Evolutionary conservation across 2,797 vertebrate genomes (phyloP).

Genomic region (Artibeus lituratus): DNA sequence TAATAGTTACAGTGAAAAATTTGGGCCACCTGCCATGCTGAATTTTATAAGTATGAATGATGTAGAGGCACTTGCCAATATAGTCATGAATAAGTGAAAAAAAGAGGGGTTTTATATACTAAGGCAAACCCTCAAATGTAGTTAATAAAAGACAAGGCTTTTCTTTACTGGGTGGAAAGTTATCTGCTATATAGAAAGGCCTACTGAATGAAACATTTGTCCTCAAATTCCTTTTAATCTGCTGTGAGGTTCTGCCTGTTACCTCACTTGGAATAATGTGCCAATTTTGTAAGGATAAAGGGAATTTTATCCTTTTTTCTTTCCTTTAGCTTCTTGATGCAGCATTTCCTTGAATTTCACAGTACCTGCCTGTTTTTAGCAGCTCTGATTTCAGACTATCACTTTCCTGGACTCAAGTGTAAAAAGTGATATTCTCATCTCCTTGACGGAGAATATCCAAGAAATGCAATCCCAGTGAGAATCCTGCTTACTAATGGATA

Average conservation of each 20-base stretch:
- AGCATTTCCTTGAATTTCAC: constrained; percentile 81
- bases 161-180: constrained; percentile 76
- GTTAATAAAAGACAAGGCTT: constrained; percentile 76
- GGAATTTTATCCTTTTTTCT: constrained; percentile 80
- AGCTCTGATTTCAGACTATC: constrained; percentile 79
- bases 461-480: constrained; percentile 82
- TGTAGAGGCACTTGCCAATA: constrained; percentile 19
- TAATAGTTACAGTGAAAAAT: constrained; percentile 55
- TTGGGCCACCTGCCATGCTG: constrained; percentile 27
- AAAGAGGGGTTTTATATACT: constrained; percentile 69
- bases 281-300: constrained; percentile 83
- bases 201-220: constrained; percentile 91
- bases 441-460: constrained; percentile 81
- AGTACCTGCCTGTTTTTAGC: constrained; percentile 79
- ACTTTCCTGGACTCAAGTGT: constrained; percentile 77
- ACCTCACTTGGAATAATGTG: constrained; percentile 85
- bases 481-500: constrained; percentile 78
- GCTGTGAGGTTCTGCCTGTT: constrained; percentile 79
- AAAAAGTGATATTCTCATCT: constrained; percentile 76
- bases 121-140: constrained; percentile 75
- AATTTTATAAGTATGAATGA: constrained; percentile 67
- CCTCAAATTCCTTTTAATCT: constrained; percentile 84
- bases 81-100: constrained; percentile 58
- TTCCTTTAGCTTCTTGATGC: constrained; percentile 77
- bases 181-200: constrained; percentile 83